These are phyloP conservation scores for Drosophila putrida DNA, from an alignment of 2,888 invertebrate species.

Conservation along the genomic window DNA sequence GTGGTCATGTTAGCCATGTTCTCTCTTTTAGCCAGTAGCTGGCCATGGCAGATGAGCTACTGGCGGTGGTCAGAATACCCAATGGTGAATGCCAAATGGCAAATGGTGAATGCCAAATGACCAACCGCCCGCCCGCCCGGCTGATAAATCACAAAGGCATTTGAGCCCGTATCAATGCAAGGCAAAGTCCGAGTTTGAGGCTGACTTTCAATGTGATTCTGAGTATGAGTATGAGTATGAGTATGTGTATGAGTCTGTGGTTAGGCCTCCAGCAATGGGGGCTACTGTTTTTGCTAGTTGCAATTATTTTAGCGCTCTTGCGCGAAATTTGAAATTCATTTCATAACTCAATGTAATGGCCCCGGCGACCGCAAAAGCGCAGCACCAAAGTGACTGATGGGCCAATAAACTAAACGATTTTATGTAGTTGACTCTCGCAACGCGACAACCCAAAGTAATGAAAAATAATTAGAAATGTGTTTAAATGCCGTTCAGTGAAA, in stretches of 20 bases:
- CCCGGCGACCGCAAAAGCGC: slow-evolving; percentile 72
- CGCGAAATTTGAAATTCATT: slow-evolving; percentile 80
- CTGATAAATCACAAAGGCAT: slow-evolving; percentile 80
- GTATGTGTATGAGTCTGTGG: too few relatives aligned
- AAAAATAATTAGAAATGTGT: slow-evolving; percentile 78
- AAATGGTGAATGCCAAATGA: slow-evolving; percentile 29
- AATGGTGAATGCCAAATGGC: slow-evolving; percentile 24
- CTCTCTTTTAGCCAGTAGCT: slow-evolving; percentile 48
- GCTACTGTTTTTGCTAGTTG: slow-evolving; percentile 60
- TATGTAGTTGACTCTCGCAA: slow-evolving; percentile 64
- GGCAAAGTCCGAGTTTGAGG: slow-evolving; percentile 26
- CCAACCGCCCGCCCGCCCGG: slow-evolving; percentile 45
- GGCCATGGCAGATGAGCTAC: slow-evolving; percentile 72
- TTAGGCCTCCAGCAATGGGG: slow-evolving; percentile 32
- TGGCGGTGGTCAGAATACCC: slow-evolving; percentile 44
- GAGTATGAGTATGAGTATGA: background rate
- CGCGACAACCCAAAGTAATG: slow-evolving; percentile 74
- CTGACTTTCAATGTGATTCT: background rate
- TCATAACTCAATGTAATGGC: slow-evolving; percentile 79
- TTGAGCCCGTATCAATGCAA: slow-evolving; percentile 72
- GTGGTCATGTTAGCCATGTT: slow-evolving; percentile 52
- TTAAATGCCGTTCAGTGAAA: slow-evolving; percentile 52
- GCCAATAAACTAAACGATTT: slow-evolving; percentile 80
- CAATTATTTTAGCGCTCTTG: slow-evolving; percentile 77
- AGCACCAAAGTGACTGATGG: slow-evolving; percentile 74